These are phyloP conservation scores for Neelides folsomi DNA, from an alignment of 2,888 invertebrate genomes.

Conservation along the genomic window DNA sequence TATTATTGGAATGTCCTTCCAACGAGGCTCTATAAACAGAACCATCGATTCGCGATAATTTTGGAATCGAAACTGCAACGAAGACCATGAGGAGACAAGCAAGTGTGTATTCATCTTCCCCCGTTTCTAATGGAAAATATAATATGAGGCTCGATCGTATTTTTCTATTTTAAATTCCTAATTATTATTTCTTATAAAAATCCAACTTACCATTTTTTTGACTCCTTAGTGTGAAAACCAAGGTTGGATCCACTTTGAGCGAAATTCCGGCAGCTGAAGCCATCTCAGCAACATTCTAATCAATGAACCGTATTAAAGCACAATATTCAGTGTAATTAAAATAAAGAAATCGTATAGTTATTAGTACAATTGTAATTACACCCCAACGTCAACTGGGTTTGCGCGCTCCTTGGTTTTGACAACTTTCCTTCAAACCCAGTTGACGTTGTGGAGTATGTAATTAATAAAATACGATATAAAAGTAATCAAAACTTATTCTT, in stretches of 20 bases:
- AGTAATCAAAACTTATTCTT: slow-evolving; percentile 19
- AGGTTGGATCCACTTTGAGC: slow-evolving; percentile 88
- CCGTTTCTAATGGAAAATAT: slow-evolving; percentile 48
- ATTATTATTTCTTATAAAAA: too few relatives aligned
- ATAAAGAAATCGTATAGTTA: neutral
- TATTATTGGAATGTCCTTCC: slow-evolving; percentile 95
- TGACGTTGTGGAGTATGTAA: too few relatives aligned
- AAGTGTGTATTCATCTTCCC: slow-evolving; percentile 82
- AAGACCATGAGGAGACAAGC: slow-evolving; percentile 97
- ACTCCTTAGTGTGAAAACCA: slow-evolving; percentile 74
- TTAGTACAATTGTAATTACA: too few relatives aligned
- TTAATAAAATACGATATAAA: too few relatives aligned
- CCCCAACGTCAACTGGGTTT: too few relatives aligned
- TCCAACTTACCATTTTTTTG: slow-evolving; percentile 52
- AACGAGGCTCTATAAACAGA: slow-evolving; percentile 76
- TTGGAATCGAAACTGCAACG: slow-evolving; percentile 92
- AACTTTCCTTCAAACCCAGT: too few relatives aligned
- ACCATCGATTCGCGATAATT: slow-evolving; percentile 76
- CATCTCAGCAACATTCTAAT: slow-evolving; percentile 86
- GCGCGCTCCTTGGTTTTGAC: too few relatives aligned
- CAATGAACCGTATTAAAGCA: slow-evolving; percentile 5
- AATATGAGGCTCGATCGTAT: too few relatives aligned
- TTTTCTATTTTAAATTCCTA: too few relatives aligned
- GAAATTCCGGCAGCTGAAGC: slow-evolving; percentile 87
- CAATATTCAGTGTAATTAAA: neutral